Percentiles rank a stretch among this genome's conserved stretches.
Evolutionary conservation across 2,113 vertebrate genomes (phyloP).

Genomic region (Mandrillus leucophaeus): DNA sequence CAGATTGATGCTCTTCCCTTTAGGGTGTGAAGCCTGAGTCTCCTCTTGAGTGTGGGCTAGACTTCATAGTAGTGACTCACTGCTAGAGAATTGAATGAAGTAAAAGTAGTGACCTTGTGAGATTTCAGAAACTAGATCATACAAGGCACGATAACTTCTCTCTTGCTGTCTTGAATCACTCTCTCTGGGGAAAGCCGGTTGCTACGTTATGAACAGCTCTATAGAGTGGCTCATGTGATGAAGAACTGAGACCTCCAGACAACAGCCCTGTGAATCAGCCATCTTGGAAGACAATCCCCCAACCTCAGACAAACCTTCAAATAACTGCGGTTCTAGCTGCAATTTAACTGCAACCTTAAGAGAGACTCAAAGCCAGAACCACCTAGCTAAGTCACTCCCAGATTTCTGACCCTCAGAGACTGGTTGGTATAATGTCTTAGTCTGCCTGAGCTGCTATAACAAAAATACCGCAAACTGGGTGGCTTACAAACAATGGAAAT

Average conservation of each 20-base stretch:
- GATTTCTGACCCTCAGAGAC: neutral
- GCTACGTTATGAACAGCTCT: fast-evolving
- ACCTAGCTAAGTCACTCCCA: neutral
- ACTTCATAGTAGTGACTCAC: neutral
- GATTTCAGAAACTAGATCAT: neutral
- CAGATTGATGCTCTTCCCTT: neutral
- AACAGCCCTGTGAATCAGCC: neutral
- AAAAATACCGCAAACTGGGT: neutral
- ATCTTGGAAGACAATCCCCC: neutral
- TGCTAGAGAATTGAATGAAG: neutral
- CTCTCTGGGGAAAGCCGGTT: neutral
- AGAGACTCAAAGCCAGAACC: neutral
- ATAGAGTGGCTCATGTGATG: fast-evolving
- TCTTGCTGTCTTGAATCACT: neutral
- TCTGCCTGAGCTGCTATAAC: neutral
- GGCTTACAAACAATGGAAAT: neutral
- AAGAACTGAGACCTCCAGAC: neutral
- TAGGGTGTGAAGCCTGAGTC: neutral
- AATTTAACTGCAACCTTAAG: neutral
- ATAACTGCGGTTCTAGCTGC: neutral
- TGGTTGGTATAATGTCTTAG: neutral
- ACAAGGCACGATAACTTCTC: neutral
- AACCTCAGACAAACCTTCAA: neutral
- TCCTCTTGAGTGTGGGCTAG: neutral
- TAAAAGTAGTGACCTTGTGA: neutral